Evolutionary conservation across 2,113 vertebrate genomes (phyloP), one percentile per base, ranked within the genome.

Genomic region (Mixornis gularis): DNA sequence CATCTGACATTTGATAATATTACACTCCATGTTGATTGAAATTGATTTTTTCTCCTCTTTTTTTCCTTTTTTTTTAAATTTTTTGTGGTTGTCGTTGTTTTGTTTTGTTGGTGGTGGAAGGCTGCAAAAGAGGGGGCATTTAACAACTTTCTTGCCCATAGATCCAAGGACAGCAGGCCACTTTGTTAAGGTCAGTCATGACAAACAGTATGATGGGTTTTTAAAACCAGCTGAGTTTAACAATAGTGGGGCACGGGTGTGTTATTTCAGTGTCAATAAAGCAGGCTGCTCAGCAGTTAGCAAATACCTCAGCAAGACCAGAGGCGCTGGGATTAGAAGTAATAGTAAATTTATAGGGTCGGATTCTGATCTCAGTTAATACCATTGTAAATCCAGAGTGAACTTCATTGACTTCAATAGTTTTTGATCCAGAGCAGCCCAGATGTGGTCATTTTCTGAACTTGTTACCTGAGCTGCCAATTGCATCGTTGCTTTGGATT

Each of bases 1-100:
- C 97, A 98, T 98, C 98, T 99, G 99, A 99, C 99, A 99, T 99
- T 99, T 99, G 99, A 99, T 99, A 99, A 99, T 99, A 99, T 99
- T 99, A 98, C 98, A 98, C 98, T 98, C 98, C 97, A 97, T 97
- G 98, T 98, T 99, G 99, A 99, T 99, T 99, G 98, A 99, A 99
- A 99, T 99, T 99, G 99, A 99, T 99, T 99, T 97, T 83, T 71
- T 69, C 48, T 25, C 13, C 20, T 62, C 32, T 51, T 59, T 49
- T 52, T 70, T 64, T 59, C 17, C 16, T 19, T 44, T 44, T 17
- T 36, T 49, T 43, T 40, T 17, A 9, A 20, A 44, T 26, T 59
- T 59, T 52, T 52, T 51, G 26, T 58, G 34, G 44, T 53, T 55
- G 53, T 59, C 36, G 58, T 59, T 68, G 21, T 66, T 85, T 85